Conservation (phyloP, 2,113 vertebrate genomes). For the human (Homo sapiens) region DNA sequence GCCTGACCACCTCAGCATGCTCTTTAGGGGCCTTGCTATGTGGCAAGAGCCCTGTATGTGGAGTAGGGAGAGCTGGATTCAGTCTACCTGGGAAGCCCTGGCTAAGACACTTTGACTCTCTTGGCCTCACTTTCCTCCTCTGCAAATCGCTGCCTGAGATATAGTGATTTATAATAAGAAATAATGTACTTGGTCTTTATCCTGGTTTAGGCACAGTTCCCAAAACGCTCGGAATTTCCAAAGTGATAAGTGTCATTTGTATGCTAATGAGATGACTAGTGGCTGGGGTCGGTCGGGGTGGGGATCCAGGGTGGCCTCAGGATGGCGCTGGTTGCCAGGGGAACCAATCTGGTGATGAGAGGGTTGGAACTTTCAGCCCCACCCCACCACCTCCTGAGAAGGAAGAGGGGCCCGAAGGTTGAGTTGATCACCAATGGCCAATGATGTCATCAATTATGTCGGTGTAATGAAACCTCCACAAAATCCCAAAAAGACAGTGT, state of each 20-base stretch:
- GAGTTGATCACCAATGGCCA: neutral
- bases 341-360: neutral
- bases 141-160: neutral
- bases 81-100: neutral
- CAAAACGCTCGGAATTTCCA: neutral
- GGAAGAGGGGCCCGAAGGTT: neutral
- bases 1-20: neutral
- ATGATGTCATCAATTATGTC: neutral
- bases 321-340: too few relatives aligned
- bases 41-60: too few relatives aligned
- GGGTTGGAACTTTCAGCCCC: neutral
- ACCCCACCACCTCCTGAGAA: too few relatives aligned
- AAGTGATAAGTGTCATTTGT: neutral
- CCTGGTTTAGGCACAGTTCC: neutral
- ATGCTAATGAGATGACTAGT: too few relatives aligned
- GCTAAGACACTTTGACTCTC: neutral
- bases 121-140: neutral
- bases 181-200: neutral
- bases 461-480: neutral
- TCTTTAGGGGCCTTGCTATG: neutral
- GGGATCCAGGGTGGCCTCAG: neutral
- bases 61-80: neutral
- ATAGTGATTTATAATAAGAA: neutral
- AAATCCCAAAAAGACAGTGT: neutral
- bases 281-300: neutral